These are phyloP conservation scores for Saccopteryx leptura DNA, from an alignment of 2,113 vertebrate species.

Conservation along the genomic window DNA sequence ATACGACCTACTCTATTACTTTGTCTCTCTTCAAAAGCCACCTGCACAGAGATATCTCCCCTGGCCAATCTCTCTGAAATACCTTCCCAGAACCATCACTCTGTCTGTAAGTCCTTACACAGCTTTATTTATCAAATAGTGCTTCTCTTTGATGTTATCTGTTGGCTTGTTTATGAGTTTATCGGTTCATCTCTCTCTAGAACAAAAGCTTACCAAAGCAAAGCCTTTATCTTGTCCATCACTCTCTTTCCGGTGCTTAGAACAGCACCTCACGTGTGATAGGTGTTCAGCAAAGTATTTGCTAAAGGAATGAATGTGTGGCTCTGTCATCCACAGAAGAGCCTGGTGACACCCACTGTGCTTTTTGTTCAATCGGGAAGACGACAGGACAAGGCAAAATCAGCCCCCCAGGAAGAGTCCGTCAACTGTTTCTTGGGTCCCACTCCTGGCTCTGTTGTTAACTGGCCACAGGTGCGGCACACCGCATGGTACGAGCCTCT, in stretches of 20 bases:
- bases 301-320: not conserved
- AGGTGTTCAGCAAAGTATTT: not conserved
- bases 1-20: not conserved
- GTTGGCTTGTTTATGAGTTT: not conserved
- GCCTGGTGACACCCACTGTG: not conserved
- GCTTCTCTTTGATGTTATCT: not conserved
- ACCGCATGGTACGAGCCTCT: not conserved
- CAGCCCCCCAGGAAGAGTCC: not conserved
- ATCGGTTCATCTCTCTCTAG: not conserved
- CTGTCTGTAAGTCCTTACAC: not conserved
- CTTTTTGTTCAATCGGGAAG: not conserved
- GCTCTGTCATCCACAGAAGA: not conserved
- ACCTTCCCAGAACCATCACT: not conserved
- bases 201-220: not conserved
- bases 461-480: not conserved
- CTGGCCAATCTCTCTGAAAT: not conserved
- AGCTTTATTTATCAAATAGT: not conserved
- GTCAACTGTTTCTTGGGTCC: not conserved
- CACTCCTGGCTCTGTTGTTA: not conserved
- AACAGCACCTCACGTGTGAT: not conserved
- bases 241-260: not conserved
- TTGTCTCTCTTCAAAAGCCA: not conserved
- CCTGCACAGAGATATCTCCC: not conserved
- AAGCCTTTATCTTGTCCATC: not conserved
- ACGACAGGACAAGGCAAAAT: rapidly evolving